Percentiles rank a stretch among this genome's conserved stretches.
These are phyloP conservation scores for Onchidella celtica DNA, from an alignment of 2,888 invertebrate species.

Conservation along the genomic window DNA sequence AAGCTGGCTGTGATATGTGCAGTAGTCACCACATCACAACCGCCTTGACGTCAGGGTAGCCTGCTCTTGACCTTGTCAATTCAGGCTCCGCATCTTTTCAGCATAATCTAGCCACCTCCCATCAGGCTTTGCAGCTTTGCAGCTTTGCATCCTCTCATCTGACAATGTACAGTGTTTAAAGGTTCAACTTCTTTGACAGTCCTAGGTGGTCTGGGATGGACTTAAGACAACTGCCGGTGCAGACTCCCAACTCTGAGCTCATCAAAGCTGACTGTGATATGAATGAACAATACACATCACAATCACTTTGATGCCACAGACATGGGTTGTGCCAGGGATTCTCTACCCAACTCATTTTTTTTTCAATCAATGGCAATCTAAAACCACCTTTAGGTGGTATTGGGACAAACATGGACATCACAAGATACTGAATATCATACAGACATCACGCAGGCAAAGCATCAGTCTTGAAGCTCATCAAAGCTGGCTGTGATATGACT, in stretches of 20 bases:
- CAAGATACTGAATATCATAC: not conserved
- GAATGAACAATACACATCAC: conserved; percentile 87
- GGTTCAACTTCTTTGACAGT: no score
- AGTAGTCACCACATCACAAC: conserved; percentile 68
- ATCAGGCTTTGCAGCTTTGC: no score
- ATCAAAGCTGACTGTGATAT: conserved; percentile 99
- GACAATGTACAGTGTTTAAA: no score
- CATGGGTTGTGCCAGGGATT: conserved; percentile 59
- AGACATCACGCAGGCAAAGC: not conserved
- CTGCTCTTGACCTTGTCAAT: conserved; percentile 46
- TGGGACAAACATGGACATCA: not conserved
- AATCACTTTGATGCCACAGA: conserved; percentile 90
- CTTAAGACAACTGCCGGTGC: no score
- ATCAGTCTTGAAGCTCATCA: conserved; percentile 82
- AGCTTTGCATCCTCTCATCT: no score
- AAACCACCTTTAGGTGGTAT: not conserved
- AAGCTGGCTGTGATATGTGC: conserved; percentile 91
- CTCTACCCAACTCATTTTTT: not conserved
- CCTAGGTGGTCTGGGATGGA: no score
- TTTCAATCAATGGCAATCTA: not conserved
- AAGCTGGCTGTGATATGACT: conserved; percentile 98
- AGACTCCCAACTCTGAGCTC: conserved; percentile 61
- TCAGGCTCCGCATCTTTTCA: conserved; percentile 29
- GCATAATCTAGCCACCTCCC: no score
- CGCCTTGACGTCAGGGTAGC: conserved; percentile 68